phyloP scores from a whole-genome alignment of 2,888 invertebrate genomes.

The Acleris literana region DNA sequence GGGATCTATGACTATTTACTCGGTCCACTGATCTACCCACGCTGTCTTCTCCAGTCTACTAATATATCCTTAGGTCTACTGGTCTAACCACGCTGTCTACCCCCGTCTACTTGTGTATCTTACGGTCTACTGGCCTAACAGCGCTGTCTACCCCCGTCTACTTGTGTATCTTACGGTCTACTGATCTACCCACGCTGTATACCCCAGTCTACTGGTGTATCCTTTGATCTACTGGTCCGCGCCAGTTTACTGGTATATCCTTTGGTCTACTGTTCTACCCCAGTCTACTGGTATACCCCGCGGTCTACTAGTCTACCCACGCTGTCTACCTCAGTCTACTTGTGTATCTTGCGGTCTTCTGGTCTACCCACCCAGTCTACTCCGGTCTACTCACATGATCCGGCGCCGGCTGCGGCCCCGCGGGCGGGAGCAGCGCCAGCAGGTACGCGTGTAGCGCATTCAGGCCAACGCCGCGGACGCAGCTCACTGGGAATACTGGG shows the following conservation, averaged over 20 bases:
- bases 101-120: constrained; percentile 13
- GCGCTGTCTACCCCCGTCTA: too few species aligned
- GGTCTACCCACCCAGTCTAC: background rate
- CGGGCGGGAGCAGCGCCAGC: constrained; percentile 89
- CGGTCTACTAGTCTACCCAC: background rate
- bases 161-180: too few species aligned
- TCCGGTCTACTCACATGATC: constrained; percentile 52
- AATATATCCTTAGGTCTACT: background rate
- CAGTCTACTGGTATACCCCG: background rate
- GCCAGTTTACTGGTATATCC: background rate
- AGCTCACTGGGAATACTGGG: constrained; percentile 94
- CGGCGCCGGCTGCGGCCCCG: constrained; percentile 63
- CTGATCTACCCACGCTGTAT: background rate
- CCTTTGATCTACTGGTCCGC: background rate
- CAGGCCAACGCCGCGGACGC: constrained; percentile 93
- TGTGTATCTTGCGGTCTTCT: background rate
- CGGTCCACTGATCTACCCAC: background rate
- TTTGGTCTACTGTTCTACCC: constrained; percentile 18
- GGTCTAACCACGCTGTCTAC: constrained; percentile 16
- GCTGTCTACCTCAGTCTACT: background rate
- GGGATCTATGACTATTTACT: too few species aligned
- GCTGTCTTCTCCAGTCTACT: constrained; percentile 12
- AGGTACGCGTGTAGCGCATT: constrained; percentile 93
- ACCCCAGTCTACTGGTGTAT: too few species aligned
- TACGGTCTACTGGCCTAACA: background rate